A percentile compares a stretch with the other conserved stretches of the same genome.
phyloP scores from a whole-genome alignment of 2,888 invertebrate species.

The Dimorphilus gyrociliatus region DNA sequence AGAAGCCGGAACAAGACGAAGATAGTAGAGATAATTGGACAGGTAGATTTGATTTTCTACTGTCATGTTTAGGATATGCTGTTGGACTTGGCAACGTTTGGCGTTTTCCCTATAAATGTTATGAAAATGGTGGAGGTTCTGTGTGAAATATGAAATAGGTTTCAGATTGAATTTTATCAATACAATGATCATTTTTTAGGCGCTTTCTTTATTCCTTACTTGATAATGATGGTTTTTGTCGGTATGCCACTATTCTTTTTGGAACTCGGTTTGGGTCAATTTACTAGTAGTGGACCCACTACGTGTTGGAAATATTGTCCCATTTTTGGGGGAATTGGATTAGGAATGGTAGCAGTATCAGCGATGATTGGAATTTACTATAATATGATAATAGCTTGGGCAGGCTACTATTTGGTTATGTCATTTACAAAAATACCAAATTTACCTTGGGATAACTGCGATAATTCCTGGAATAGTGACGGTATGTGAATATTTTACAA shows the following conservation, averaged over 20 bases:
- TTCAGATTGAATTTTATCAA: no score
- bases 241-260: conserved; percentile 36
- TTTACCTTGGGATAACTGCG: no score
- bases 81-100: conserved; percentile 36
- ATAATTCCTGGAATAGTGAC: no score
- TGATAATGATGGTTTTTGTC: conserved; percentile 28
- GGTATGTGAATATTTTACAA: no score
- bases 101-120: conserved; percentile 48
- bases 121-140: no score
- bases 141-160: no score
- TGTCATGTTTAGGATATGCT: conserved; percentile 23
- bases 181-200: no score
- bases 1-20: no score
- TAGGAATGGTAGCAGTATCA: conserved; percentile 17
- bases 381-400: conserved; percentile 27
- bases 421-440: conserved; percentile 13
- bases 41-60: conserved; percentile 42
- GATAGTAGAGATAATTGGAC: conserved; percentile 42
- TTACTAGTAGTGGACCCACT: conserved; percentile 29
- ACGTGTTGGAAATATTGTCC: conserved; percentile 35
- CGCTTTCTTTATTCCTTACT: conserved; percentile 31
- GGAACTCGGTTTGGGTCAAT: conserved; percentile 36
- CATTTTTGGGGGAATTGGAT: conserved; percentile 27
- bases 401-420: conserved; percentile 22
- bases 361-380: conserved; percentile 23